These are phyloP conservation scores for Piezodorus guildinii DNA, from an alignment of 1,140 invertebrate genomes.

Conservation along the genomic window DNA sequence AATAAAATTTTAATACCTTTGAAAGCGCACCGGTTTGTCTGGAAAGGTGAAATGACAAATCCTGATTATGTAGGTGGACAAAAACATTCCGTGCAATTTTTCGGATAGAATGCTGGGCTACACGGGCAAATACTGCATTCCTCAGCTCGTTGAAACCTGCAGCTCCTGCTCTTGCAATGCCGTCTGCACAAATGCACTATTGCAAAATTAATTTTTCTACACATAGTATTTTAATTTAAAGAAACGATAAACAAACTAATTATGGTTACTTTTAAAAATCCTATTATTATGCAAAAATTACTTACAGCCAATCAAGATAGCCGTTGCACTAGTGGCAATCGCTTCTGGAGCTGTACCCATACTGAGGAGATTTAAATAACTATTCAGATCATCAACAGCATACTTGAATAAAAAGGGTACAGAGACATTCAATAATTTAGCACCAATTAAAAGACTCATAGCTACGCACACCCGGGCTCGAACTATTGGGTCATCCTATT, in stretches of 20 bases:
- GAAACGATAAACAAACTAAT: neutral
- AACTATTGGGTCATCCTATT: constrained; percentile 64
- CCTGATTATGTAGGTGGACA: constrained; percentile 89
- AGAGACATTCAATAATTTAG: constrained; percentile 79
- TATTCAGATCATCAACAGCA: constrained; percentile 79
- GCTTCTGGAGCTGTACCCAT: constrained; percentile 61
- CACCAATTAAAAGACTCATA: constrained; percentile 61
- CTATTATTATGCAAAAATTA: constrained; percentile 27
- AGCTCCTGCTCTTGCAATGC: constrained; percentile 76
- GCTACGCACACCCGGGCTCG: constrained; percentile 74
- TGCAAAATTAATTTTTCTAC: constrained; percentile 16
- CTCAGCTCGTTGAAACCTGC: constrained; percentile 90
- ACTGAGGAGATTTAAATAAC: constrained; percentile 42
- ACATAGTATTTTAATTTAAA: constrained; percentile 2
- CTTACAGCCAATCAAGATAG: constrained; percentile 85
- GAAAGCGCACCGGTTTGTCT: constrained; percentile 85
- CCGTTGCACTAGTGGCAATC: constrained; percentile 56
- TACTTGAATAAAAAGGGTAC: constrained; percentile 98
- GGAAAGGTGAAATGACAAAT: constrained; percentile 86
- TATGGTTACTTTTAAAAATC: neutral
- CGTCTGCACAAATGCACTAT: constrained; percentile 55
- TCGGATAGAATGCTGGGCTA: constrained; percentile 94
- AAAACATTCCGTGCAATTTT: constrained; percentile 93
- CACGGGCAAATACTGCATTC: constrained; percentile 95
- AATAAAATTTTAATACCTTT: constrained; percentile 54